These are phyloP conservation scores for Saiga tatarica DNA, from an alignment of 2,113 vertebrate species.

Conservation along the genomic window DNA sequence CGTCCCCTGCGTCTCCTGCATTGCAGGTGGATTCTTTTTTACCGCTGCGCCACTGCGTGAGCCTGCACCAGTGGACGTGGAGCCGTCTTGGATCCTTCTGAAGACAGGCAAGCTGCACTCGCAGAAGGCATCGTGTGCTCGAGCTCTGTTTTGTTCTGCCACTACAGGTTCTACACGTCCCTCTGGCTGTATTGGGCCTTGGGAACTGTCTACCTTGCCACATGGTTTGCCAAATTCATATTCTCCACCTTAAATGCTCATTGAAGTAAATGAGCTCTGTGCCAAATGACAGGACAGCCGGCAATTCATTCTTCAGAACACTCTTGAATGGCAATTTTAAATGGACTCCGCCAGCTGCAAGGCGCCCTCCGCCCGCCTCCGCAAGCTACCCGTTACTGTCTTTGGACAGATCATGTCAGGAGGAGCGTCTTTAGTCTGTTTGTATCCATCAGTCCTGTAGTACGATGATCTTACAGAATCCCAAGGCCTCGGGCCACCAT, in stretches of 20 bases:
- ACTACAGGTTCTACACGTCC: background rate
- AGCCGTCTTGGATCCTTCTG: background rate
- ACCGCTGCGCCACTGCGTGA: background rate
- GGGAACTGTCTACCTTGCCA: background rate
- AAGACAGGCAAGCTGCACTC: background rate
- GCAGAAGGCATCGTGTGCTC: background rate
- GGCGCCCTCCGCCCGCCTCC: fast-evolving
- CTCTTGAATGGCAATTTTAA: conserved; percentile 22
- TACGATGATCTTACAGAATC: background rate
- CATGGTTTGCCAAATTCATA: background rate
- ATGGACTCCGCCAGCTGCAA: background rate
- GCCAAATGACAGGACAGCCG: background rate
- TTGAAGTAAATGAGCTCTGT: background rate
- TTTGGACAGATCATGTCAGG: background rate
- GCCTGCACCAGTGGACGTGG: background rate
- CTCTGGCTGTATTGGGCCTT: background rate
- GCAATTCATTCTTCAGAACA: background rate
- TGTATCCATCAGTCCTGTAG: background rate
- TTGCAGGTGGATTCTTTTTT: background rate
- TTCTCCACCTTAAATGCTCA: background rate
- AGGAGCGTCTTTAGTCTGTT: background rate
- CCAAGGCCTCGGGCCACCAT: background rate
- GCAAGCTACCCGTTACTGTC: background rate
- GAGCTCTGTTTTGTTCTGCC: background rate
- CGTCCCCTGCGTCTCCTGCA: background rate